Evolutionary conservation across 2,888 invertebrate species (phyloP).

Genomic region (Punctoribates punctum): DNA sequence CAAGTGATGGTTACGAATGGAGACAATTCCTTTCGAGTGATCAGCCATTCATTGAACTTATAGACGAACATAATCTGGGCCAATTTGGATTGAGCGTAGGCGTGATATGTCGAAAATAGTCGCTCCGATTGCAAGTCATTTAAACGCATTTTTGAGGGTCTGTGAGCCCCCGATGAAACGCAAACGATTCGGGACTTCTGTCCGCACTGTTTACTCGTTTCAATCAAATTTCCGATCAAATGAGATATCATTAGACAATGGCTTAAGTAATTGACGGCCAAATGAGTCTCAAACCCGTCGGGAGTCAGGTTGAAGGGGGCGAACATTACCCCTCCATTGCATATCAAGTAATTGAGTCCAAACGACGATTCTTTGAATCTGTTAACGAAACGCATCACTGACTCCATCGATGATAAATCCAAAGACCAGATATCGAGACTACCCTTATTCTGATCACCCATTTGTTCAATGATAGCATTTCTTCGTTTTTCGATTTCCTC

Average conservation of each 20-base stretch:
- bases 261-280: conserved; percentile 80
- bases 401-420: conserved; percentile 71
- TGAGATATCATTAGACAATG: conserved; percentile 78
- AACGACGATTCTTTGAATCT: neutral
- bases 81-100: conserved; percentile 79
- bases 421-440: conserved; percentile 64
- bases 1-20: conserved; percentile 64
- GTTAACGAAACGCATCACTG: conserved; percentile 70
- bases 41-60: conserved; percentile 61
- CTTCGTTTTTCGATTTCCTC: neutral
- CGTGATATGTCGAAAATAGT: conserved; percentile 53
- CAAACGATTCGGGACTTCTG: conserved; percentile 72
- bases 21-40: neutral
- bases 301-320: conserved; percentile 70
- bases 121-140: conserved; percentile 68
- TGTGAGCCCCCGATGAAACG: conserved; percentile 78
- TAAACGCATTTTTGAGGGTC: conserved; percentile 68
- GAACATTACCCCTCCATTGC: conserved; percentile 89
- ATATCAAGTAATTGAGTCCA: conserved; percentile 67
- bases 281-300: conserved; percentile 83
- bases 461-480: neutral
- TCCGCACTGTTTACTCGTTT: conserved; percentile 58
- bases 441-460: conserved; percentile 12
- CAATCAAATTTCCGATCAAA: conserved; percentile 68
- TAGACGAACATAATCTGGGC: conserved; percentile 67